Evolutionary conservation across 2,113 vertebrate species (phyloP), one percentile per base, ranked within the genome.

Genomic region (Galbula dea): DNA sequence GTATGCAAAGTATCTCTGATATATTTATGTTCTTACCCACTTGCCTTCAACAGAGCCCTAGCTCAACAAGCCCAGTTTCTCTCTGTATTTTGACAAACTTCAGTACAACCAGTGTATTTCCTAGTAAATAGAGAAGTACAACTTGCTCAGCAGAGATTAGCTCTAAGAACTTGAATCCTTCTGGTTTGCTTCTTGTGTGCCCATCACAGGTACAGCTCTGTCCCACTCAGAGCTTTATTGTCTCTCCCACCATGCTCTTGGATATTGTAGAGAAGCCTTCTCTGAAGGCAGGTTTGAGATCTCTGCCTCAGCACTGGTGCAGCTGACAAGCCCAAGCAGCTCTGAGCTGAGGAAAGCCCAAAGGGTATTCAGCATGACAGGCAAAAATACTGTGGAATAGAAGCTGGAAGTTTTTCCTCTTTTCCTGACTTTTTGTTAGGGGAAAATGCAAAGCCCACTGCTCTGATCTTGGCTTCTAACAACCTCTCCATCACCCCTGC

Each of bases 351-450:
- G 26, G 58, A 75, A 85, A 91, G 14, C 26, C 52, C 46, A 43
- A 58, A 65, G 62, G 14, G 58, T 32, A n/a, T 49, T 79, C 62
- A 74, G 68, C 52, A 59, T 24, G 26, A 83, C 32, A 74, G 62
- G 76, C 3, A 4, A 68, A 91, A 85, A 62, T 43, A 59, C 23
- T 69, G 49, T 41, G 71, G 74, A 89, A 92, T 11, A 73, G 67
- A 63, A 79, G 46, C 52, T 78, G 69, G 39, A 89, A 87, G 73
- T 72, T 58, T 85, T 94, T 86, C 59, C 10, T 74, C 29, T 23
- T 87, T 77, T 85, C 37, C 51, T 96, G 88, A 91, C 79, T 72
- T 83, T 20, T 36, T 92, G 68, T 92, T 89, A 63, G n/a, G 41
- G 67, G 75, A 88, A 93, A 62, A 77, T 75, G 26, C 77, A 43